phyloP scores from a whole-genome alignment of 2,113 vertebrate species.

The Strix uralensis region DNA sequence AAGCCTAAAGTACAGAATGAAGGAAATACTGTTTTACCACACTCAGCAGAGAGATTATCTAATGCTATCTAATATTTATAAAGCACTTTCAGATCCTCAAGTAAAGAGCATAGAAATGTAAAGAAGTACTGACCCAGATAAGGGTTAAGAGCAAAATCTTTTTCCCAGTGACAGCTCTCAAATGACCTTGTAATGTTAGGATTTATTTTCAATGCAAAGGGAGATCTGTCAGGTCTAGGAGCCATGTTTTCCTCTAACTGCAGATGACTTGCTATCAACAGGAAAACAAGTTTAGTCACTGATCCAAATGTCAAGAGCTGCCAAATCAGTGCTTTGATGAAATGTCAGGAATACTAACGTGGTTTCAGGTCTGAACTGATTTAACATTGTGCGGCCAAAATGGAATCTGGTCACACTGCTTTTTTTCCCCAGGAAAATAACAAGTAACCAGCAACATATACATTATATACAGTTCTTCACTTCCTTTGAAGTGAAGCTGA shows the following conservation, averaged over 20 bases:
- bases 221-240: slow-evolving; percentile 11
- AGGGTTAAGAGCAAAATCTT: slow-evolving; percentile 5
- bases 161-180: slow-evolving; percentile 16
- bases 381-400: not conserved
- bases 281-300: slow-evolving; percentile 54
- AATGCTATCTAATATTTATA: slow-evolving; percentile 13
- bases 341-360: slow-evolving; percentile 15
- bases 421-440: not conserved
- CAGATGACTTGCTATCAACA: slow-evolving; percentile 46
- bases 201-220: slow-evolving; percentile 37
- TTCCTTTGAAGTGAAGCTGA: slow-evolving; percentile 1
- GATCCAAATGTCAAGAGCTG: slow-evolving; percentile 50
- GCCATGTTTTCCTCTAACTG: not conserved
- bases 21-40: not conserved
- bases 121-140: slow-evolving; percentile 9
- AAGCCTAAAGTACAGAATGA: not conserved
- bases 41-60: not conserved
- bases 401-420: not conserved
- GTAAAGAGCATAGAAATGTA: slow-evolving; percentile 1
- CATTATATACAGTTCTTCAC: not conserved
- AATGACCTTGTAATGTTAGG: slow-evolving; percentile 33
- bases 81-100: not conserved
- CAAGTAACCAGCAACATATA: not conserved
- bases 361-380: not conserved
- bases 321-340: slow-evolving; percentile 42